Evolutionary conservation across 2,113 vertebrate species (phyloP).

Genomic region (Mesoclemmys tuberculata): DNA sequence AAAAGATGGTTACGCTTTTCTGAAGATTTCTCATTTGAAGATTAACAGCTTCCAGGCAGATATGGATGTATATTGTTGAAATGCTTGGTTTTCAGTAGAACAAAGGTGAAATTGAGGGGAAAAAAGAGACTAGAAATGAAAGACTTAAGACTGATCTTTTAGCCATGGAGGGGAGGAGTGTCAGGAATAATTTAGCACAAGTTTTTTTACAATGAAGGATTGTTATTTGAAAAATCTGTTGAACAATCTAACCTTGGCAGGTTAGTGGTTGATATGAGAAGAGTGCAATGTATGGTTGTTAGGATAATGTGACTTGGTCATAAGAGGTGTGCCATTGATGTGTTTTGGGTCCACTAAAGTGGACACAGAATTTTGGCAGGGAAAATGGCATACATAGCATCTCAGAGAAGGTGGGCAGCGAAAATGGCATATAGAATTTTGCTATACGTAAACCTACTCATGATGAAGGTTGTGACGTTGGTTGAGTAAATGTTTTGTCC

Average conservation of each 20-base stretch:
- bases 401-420: neutral
- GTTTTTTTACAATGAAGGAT: neutral
- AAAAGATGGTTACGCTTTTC: neutral
- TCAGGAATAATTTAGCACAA: neutral
- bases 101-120: neutral
- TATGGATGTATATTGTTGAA: neutral
- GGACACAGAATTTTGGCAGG: neutral
- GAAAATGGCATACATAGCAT: neutral
- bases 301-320: neutral
- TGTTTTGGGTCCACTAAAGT: constrained; percentile 32
- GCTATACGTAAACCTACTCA: constrained; percentile 20
- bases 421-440: neutral
- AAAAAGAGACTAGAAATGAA: neutral
- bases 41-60: neutral
- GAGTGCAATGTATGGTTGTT: neutral
- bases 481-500: constrained; percentile 25
- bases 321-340: neutral
- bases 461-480: constrained; percentile 22
- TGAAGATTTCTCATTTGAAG: neutral
- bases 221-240: neutral
- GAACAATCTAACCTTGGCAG: neutral
- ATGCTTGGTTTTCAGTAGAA: neutral
- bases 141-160: neutral
- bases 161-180: neutral
- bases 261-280: neutral